These are phyloP conservation scores for Craseonycteris thonglongyai DNA, from an alignment of 2,113 vertebrate species.

Conservation along the genomic window DNA sequence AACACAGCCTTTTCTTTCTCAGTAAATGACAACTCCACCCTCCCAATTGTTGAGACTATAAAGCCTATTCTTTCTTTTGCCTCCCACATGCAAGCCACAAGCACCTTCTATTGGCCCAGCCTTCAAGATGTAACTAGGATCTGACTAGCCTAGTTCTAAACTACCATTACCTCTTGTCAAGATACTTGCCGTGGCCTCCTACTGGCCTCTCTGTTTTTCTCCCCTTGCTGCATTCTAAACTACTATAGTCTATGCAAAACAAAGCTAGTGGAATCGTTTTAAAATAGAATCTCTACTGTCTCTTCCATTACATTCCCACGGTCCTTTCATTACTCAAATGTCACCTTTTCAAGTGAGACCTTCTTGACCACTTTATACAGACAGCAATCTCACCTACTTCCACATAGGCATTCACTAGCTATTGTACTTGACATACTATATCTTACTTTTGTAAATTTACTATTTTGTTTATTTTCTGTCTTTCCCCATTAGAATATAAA, in stretches of 20 bases:
- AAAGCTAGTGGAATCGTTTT: not conserved
- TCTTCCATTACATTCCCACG: not conserved
- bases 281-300: not conserved
- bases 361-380: not conserved
- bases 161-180: not conserved
- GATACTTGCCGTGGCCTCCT: not conserved
- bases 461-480: not conserved
- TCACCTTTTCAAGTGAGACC: not conserved
- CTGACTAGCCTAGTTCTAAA: not conserved
- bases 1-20: not conserved
- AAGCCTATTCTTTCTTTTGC: not conserved
- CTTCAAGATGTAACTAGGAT: not conserved
- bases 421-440: not conserved
- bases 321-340: not conserved
- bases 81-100: not conserved
- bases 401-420: not conserved
- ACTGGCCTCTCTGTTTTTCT: not conserved
- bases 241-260: not conserved
- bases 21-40: not conserved
- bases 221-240: not conserved
- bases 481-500: not conserved
- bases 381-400: not conserved
- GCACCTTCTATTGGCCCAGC: not conserved
- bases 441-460: not conserved
- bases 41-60: not conserved